Conservation (phyloP, 2,888 invertebrate species). For the Cenopis cana region DNA sequence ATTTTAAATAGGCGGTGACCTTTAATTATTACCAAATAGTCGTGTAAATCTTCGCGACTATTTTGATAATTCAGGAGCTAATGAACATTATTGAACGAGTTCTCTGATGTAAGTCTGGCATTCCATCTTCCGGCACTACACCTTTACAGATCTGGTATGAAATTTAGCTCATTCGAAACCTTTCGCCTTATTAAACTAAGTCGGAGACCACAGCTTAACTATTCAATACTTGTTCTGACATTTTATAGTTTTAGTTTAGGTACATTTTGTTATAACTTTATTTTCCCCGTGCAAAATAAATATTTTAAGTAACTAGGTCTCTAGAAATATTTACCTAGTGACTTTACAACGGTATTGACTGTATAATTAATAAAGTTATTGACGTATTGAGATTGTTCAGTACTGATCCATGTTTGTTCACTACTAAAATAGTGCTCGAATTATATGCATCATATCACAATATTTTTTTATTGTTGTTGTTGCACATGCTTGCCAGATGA, state of each 20-base stretch:
- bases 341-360: background rate
- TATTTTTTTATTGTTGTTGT: no score
- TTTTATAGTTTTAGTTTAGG: background rate
- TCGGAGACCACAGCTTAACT: slow-evolving; percentile 6
- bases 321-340: background rate
- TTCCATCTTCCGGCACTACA: slow-evolving; percentile 22
- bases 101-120: slow-evolving; percentile 26
- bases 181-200: slow-evolving; percentile 30
- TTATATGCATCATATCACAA: no score
- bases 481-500: no score
- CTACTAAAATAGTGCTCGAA: no score
- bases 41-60: background rate
- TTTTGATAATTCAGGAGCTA: slow-evolving; percentile 9
- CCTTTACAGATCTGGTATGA: slow-evolving; percentile 26
- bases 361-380: background rate
- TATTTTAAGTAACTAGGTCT: background rate
- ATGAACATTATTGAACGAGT: slow-evolving; percentile 17
- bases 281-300: background rate
- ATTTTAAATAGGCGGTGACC: no score
- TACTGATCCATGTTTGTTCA: background rate
- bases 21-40: no score
- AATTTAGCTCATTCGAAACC: slow-evolving; percentile 33
- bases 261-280: slow-evolving; percentile 47
- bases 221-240: background rate
- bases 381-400: background rate